Base-by-base conservation (phyloP, 2,797 vertebrate species). In the Acrocephalus scirpaceus region DNA sequence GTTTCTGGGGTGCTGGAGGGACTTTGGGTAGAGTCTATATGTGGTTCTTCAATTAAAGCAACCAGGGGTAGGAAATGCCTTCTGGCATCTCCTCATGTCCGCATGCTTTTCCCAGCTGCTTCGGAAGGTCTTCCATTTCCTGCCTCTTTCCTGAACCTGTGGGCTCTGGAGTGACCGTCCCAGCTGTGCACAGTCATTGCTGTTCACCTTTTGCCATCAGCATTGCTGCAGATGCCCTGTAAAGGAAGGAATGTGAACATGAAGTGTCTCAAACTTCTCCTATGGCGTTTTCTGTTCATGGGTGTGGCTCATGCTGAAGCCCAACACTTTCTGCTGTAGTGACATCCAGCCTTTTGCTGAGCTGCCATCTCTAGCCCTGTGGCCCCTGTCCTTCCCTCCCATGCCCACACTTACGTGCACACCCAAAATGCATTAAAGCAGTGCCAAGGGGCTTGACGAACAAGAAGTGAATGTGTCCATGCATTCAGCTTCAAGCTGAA, bases 161-260 rank as follows among this genome's bases (percentile, higher is more conserved):
- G 5, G 8, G 3, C 7, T 73, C 21, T 74, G 53, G 14, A 40
- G 7, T 40, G 57, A 38, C 22, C 21, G 32, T 80, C 13, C 36
- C 20, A 51, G 0, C 2, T 40, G 32, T 25, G 13, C 9, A 25
- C 1, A 7, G 45, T 29, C 2, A 2, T 47, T 38, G 34, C 51
- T 70, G 60, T 48, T 45, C 19, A n/a, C 29, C 9, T 83, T 84
- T 48, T 73, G 19, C 34, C 50, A 54, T 18, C 67, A 82, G 10
- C 38, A 36, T 6, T 54, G 48, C 21, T 53, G 54, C 40, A 82
- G 56, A 47, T 64, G 36, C 8, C 27, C 85, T 79, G 48, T 7
- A 34, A 81, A 84, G 58, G 65, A 84, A 83, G 12, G 22, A 16
- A 7, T 27, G 5, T 57, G 57, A 77, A 7, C 0, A 0, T 25